These are phyloP conservation scores for Cyprinodon tularosa DNA, from an alignment of 2,113 vertebrate species.

Conservation along the genomic window DNA sequence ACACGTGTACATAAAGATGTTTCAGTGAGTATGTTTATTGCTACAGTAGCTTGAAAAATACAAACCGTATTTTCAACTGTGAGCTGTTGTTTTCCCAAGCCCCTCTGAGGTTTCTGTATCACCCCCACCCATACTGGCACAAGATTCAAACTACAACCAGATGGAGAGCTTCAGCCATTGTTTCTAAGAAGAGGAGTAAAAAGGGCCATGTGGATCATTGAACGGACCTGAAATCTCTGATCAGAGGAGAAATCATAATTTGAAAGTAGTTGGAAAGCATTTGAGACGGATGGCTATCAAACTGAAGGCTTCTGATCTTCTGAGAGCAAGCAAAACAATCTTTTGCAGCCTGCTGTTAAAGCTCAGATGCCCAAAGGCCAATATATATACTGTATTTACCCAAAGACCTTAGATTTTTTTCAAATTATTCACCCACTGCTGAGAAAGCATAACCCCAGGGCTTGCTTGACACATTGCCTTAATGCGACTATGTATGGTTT, in stretches of 20 bases:
- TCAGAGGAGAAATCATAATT: background rate
- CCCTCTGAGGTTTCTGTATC: slow-evolving; percentile 57
- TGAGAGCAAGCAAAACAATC: slow-evolving; percentile 18
- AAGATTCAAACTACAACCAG: slow-evolving; percentile 66
- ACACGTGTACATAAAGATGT: slow-evolving; percentile 15
- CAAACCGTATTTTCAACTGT: slow-evolving; percentile 47
- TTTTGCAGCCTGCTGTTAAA: slow-evolving; percentile 37
- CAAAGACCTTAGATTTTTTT: slow-evolving; percentile 66
- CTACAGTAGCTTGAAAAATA: slow-evolving; percentile 69
- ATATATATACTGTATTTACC: slow-evolving; percentile 59
- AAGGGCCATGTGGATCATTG: slow-evolving; percentile 11
- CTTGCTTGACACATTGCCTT: slow-evolving; percentile 55
- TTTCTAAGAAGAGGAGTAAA: slow-evolving; percentile 58
- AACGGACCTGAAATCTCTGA: slow-evolving; percentile 36
- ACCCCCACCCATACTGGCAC: slow-evolving; percentile 57
- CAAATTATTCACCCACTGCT: slow-evolving; percentile 71
- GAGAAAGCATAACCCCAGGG: slow-evolving; percentile 67
- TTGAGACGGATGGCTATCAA: slow-evolving; percentile 12
- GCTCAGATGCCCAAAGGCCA: slow-evolving; percentile 51
- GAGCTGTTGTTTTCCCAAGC: slow-evolving; percentile 66
- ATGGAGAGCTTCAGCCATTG: slow-evolving; percentile 67
- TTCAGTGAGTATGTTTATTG: slow-evolving; percentile 52
- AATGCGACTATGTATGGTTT: slow-evolving; percentile 68
- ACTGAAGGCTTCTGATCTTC: slow-evolving; percentile 25
- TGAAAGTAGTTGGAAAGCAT: background rate